These are phyloP conservation scores for Eolophus roseicapilla DNA, from an alignment of 2,113 vertebrate genomes.

Conservation along the genomic window DNA sequence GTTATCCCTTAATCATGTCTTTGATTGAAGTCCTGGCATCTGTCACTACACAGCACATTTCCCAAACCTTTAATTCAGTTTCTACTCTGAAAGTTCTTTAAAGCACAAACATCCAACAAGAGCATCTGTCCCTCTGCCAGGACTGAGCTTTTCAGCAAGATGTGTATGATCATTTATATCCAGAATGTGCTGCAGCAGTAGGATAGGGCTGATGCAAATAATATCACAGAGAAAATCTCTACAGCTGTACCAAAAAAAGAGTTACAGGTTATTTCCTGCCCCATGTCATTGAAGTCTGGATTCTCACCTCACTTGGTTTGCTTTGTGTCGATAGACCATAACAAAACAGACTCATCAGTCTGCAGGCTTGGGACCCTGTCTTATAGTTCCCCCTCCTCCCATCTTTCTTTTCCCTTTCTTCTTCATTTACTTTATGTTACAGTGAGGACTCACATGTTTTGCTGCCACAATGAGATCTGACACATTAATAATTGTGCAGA, in stretches of 20 bases:
- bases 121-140: neutral
- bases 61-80: constrained; percentile 22
- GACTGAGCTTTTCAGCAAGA: neutral
- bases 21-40: neutral
- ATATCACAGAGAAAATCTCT: neutral
- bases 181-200: neutral
- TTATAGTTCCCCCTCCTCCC: neutral
- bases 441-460: neutral
- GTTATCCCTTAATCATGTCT: neutral
- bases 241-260: neutral
- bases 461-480: neutral
- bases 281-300: neutral
- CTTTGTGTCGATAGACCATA: neutral
- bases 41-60: neutral
- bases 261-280: neutral
- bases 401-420: neutral
- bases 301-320: neutral
- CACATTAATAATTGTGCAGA: neutral
- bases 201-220: neutral
- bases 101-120: neutral
- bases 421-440: neutral
- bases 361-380: neutral
- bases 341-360: neutral
- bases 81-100: neutral
- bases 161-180: neutral